These are phyloP conservation scores for Procavia capensis DNA, from an alignment of 2,113 vertebrate species.

Conservation along the genomic window DNA sequence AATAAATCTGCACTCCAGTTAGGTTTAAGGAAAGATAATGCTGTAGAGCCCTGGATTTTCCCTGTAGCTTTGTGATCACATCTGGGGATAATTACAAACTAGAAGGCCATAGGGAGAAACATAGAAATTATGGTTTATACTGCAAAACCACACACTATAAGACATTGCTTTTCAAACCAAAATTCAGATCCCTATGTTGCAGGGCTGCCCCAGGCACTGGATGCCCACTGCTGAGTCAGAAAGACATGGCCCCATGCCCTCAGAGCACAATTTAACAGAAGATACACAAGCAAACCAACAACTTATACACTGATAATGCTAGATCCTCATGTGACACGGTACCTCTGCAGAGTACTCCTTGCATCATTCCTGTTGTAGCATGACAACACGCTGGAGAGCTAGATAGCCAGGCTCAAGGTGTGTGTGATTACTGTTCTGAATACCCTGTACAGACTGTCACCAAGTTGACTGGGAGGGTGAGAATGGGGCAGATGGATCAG, in stretches of 20 bases:
- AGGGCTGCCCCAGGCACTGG: no score
- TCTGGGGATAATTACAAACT: neutral
- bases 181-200: neutral
- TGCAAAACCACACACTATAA: neutral
- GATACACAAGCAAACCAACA: neutral
- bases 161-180: neutral
- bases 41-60: neutral
- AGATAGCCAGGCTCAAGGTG: neutral
- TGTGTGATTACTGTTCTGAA: accelerated
- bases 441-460: neutral
- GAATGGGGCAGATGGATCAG: no score
- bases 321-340: neutral
- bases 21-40: no score
- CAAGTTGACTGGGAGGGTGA: no score
- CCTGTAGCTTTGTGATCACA: neutral
- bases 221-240: neutral
- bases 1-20: neutral
- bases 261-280: neutral
- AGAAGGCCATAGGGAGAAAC: neutral
- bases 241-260: neutral
- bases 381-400: neutral
- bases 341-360: neutral
- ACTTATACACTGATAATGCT: neutral
- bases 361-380: no score
- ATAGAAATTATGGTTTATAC: neutral